These are phyloP conservation scores for Typhlichthys subterraneus DNA, from an alignment of 2,797 vertebrate genomes.

Conservation along the genomic window DNA sequence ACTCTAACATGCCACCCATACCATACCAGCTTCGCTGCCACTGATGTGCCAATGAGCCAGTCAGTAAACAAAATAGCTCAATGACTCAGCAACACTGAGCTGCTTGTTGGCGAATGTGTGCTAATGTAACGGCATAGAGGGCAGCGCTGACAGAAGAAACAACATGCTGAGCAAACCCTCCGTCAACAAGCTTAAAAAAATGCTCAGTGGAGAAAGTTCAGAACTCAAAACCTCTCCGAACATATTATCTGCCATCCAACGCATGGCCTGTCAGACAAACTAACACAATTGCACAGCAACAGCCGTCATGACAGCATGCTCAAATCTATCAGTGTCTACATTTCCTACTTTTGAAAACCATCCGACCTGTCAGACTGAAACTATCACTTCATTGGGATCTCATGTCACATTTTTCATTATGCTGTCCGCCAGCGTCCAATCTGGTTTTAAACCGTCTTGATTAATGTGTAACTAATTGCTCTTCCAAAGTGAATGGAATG, in stretches of 20 bases:
- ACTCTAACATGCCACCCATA: too few relatives aligned
- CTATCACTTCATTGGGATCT: background rate
- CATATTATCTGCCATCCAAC: slow-evolving; percentile 1
- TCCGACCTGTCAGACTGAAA: background rate
- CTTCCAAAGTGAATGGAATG: slow-evolving; percentile 1
- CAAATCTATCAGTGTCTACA: background rate
- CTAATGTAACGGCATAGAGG: background rate
- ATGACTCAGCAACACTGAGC: background rate
- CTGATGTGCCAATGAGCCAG: background rate
- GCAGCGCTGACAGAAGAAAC: background rate
- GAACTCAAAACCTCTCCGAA: background rate
- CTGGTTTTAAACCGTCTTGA: slow-evolving; percentile 5
- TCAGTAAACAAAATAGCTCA: background rate
- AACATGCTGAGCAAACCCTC: too few relatives aligned
- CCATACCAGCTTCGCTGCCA: background rate
- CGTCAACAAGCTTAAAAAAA: background rate
- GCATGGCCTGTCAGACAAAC: background rate
- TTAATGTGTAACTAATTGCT: slow-evolving; percentile 25
- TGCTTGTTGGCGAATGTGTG: background rate
- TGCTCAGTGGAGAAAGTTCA: background rate
- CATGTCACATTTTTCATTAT: slow-evolving; percentile 1
- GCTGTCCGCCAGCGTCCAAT: slow-evolving; percentile 3
- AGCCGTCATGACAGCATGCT: background rate
- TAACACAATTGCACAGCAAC: background rate
- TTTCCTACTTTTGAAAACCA: background rate